phyloP scores from a whole-genome alignment of 2,888 invertebrate species.

The Epirrhoe alternata region DNA sequence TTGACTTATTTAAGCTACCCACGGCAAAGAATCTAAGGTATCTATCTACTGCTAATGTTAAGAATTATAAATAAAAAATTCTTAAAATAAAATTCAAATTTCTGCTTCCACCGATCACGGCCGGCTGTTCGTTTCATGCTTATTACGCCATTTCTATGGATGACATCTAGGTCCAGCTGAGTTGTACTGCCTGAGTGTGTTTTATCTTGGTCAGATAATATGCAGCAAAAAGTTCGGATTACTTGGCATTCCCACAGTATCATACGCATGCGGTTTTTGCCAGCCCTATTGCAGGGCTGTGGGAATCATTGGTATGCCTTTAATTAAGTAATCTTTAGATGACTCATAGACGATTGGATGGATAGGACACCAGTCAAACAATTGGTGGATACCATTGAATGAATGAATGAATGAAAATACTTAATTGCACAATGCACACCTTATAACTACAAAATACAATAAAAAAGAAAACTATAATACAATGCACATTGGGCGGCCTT shows the following conservation, averaged over 20 bases:
- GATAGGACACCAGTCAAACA: not conserved
- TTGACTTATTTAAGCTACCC: not conserved
- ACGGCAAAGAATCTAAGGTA: not conserved
- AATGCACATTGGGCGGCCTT: no score
- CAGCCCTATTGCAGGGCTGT: conserved; percentile 49
- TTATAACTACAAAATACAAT: no score
- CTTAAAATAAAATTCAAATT: conserved; percentile 23
- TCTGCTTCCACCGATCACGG: conserved; percentile 18
- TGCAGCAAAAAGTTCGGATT: conserved; percentile 74
- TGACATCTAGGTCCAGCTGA: conserved; percentile 48
- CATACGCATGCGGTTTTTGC: conserved; percentile 60
- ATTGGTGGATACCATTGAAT: no score
- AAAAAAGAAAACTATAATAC: no score
- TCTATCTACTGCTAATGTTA: not conserved
- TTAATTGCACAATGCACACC: no score
- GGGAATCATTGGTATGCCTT: conserved; percentile 49
- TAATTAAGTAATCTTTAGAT: conserved; percentile 48
- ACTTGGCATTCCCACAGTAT: conserved; percentile 75
- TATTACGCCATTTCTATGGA: conserved; percentile 8
- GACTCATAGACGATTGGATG: conserved; percentile 26
- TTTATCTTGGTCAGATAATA: conserved; percentile 57
- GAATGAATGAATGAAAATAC: no score
- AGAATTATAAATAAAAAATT: conserved; percentile 7
- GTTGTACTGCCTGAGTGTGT: conserved; percentile 51
- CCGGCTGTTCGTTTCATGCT: conserved; percentile 3